Conservation (phyloP, 2,888 invertebrate species). For the Sepiola atlantica region DNA sequence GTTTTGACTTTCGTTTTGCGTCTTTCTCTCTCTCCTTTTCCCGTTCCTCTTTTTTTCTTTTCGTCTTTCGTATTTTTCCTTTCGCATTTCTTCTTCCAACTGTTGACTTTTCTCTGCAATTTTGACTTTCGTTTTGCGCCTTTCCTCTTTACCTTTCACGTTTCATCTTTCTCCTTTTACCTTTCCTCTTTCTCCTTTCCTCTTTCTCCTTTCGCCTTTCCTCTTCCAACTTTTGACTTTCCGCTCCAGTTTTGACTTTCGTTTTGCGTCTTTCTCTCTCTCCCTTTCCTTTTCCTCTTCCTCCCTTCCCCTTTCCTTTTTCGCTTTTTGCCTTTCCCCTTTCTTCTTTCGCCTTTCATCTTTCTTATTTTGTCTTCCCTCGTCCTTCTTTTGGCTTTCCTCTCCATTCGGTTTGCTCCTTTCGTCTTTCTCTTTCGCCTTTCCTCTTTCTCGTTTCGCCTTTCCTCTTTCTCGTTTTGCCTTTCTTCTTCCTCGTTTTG, state of each 20-base stretch:
- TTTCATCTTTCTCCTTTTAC: background rate
- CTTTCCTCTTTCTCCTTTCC: background rate
- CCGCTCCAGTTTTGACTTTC: fast-evolving
- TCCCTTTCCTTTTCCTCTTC: background rate
- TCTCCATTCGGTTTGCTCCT: no score
- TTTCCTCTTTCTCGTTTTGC: no score
- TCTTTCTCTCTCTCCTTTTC: no score
- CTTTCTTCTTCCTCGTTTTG: no score
- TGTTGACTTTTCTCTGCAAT: background rate
- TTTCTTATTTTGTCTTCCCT: no score
- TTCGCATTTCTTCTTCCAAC: background rate
- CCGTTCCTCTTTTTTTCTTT: background rate
- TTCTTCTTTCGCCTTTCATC: background rate
- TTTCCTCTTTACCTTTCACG: fast-evolving
- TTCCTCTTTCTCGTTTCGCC: no score
- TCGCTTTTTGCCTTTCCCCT: background rate
- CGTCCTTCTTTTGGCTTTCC: no score
- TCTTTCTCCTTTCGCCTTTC: background rate
- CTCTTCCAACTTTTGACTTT: background rate
- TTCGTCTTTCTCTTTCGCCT: no score
- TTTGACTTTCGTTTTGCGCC: background rate
- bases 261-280: background rate
- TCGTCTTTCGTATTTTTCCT: background rate
- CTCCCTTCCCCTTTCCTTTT: background rate
- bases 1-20: background rate